These are phyloP conservation scores for Gambelia wislizenii DNA, from an alignment of 2,797 vertebrate species.

Conservation along the genomic window DNA sequence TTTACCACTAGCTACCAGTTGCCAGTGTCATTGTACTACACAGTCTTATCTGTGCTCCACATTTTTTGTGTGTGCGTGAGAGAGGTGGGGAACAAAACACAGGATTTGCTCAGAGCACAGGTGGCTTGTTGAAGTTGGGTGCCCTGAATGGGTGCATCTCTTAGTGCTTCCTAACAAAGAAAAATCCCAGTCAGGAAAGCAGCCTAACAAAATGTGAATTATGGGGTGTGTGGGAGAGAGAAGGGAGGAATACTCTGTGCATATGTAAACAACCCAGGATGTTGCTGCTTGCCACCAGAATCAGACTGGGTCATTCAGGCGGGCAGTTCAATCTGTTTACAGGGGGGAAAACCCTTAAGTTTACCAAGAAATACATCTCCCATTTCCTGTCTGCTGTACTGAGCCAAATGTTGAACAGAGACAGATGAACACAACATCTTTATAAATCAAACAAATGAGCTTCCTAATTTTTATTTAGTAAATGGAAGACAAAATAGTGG, in stretches of 20 bases:
- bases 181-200: background rate
- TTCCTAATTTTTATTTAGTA: conserved; percentile 36
- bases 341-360: conserved; percentile 70
- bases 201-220: conserved; percentile 52
- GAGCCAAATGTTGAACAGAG: conserved; percentile 61
- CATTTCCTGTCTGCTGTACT: conserved; percentile 72
- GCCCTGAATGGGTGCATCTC: background rate
- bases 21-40: background rate
- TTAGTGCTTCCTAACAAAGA: background rate
- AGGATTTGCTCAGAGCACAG: background rate
- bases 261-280: conserved; percentile 55
- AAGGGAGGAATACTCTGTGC: conserved; percentile 64
- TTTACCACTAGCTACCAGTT: background rate
- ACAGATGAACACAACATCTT: conserved; percentile 47
- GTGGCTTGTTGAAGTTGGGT: background rate
- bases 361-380: conserved; percentile 76
- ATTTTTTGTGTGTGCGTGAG: background rate
- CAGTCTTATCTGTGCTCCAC: background rate
- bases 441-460: conserved; percentile 40
- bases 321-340: conserved; percentile 71
- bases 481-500: background rate
- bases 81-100: background rate
- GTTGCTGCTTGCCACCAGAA: conserved; percentile 56
- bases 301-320: conserved; percentile 66
- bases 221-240: too few relatives aligned